Evolutionary conservation across 2,888 invertebrate genomes (phyloP), one percentile per base, ranked within the genome.

Genomic region (Pterostichus madidus): DNA sequence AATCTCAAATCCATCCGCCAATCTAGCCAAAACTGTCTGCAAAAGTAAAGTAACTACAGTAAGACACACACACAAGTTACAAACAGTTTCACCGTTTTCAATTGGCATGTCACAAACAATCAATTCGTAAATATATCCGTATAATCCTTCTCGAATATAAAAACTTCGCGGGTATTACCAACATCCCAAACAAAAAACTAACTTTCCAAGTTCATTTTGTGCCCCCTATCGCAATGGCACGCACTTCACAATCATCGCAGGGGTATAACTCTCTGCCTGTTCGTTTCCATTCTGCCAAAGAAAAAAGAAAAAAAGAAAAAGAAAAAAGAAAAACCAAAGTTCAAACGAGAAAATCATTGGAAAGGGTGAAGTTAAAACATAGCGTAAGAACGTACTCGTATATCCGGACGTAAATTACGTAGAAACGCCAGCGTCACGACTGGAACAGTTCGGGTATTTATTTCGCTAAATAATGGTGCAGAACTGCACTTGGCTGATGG

Each of bases 231-330:
- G 59, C 59, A 17, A 17, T 53, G 8, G 24, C 7, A 24, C 17
- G 59, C 59, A 59, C 59, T 59, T 24, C 11, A 59, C 59, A 59
- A 59, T 59, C 59, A 59, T 59, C 59, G 59, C 11, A 24, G 31
- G 59, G 39, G 8, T 5, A 59, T 59, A 24, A 24, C 11, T 11
- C 59, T 24, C 53, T 53, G 15, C 15, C 53, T 53, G 15, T 17
- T 17, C 15, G 7, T 15, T 17, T 24, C 53, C 53, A 24, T 39
- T 39, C 39, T 5, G 39, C 39, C 39, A 39, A 6, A 39, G 31
- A 17, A 59, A 11, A 59, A 56, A 31, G 24, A 7, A 24, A 59
- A 17, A 24, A 17, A 8, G 31, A 17, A 59, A 59, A 59, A 56
- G 56, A 35, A 15, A n/a, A n/a, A n/a, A n/a, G n/a, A n/a, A n/a